Evolutionary conservation across 2,888 invertebrate genomes (phyloP).

Genomic region (Geotrupes spiniger): DNA sequence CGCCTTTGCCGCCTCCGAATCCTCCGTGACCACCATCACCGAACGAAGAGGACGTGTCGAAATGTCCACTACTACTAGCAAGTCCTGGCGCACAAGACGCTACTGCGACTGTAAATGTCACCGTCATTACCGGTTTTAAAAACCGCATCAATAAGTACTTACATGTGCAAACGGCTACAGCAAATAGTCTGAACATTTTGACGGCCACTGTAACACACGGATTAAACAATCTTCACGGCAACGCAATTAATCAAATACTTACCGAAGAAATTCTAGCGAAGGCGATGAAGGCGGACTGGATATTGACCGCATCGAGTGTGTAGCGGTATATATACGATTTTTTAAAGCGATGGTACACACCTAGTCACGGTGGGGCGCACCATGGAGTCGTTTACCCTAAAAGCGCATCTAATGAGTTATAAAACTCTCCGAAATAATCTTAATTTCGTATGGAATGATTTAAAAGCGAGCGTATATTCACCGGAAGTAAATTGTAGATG

Average conservation of each 20-base stretch:
- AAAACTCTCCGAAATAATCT: no score
- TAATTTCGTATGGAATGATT: no score
- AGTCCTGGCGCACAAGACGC: slow-evolving; percentile 4
- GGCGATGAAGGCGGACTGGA: neutral
- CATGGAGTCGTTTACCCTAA: no score
- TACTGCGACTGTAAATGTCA: neutral
- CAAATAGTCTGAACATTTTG: slow-evolving; percentile 4
- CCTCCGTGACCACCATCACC: slow-evolving; percentile 26
- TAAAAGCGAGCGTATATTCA: no score
- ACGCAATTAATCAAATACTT: neutral
- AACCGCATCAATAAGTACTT: neutral
- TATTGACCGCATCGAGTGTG: neutral
- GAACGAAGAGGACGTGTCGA: slow-evolving; percentile 9
- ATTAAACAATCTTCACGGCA: no score
- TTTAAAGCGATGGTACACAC: no score
- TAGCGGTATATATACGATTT: no score
- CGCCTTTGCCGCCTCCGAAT: slow-evolving; percentile 44
- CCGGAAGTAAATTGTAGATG: no score
- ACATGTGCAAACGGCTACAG: slow-evolving; percentile 1
- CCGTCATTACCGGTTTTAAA: neutral
- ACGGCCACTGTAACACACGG: neutral
- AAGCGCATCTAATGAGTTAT: no score
- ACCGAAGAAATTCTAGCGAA: neutral
- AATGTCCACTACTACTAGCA: slow-evolving; percentile 13
- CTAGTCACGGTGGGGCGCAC: no score